phyloP scores from a whole-genome alignment of 2,888 invertebrate species.

The Papilio elwesi region DNA sequence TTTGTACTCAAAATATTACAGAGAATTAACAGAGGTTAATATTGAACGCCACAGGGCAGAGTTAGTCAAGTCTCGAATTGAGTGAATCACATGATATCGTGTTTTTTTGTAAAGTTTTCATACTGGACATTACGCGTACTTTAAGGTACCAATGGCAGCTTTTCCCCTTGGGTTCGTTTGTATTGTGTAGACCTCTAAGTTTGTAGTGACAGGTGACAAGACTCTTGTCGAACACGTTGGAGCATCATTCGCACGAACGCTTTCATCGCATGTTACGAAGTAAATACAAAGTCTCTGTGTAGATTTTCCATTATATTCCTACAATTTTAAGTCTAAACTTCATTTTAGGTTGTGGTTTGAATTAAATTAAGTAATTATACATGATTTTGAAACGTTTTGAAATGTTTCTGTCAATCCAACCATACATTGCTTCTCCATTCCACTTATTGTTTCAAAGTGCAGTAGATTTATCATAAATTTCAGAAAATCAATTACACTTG shows the following conservation, averaged over 20 bases:
- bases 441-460: no score
- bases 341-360: no score
- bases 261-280: not conserved
- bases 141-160: constrained; percentile 33
- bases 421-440: no score
- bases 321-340: no score
- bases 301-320: no score
- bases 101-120: not conserved
- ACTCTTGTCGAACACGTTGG: not conserved
- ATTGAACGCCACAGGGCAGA: not conserved
- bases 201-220: not conserved
- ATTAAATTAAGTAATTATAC: no score
- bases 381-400: no score
- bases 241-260: constrained; percentile 14
- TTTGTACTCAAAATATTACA: not conserved
- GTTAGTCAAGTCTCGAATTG: not conserved
- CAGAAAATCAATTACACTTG: no score
- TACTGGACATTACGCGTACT: not conserved
- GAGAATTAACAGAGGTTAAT: not conserved
- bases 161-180: not conserved
- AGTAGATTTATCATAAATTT: no score
- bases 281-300: no score
- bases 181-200: not conserved
- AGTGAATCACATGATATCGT: not conserved
- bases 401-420: no score